Base-by-base conservation (phyloP, 2,797 vertebrate genomes). In the Poecilia wingei region DNA sequence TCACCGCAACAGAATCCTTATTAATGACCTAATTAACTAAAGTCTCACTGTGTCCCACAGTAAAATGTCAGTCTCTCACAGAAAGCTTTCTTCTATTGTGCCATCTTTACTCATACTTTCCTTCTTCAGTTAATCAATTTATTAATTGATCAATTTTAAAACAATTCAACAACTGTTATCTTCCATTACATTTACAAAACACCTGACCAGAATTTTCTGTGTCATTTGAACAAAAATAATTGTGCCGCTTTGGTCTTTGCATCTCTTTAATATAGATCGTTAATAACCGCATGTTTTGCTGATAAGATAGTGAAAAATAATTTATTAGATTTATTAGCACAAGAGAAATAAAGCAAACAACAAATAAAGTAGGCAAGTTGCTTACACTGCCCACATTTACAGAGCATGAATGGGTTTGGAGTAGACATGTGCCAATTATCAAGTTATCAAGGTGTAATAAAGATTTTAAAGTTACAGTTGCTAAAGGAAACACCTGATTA, bases 191-290 rank as follows among this genome's bases (percentile, higher is more conserved):
- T 8, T 6, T 45, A 43, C 41, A 70, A 70, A 70, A 45, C 68
- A n/a, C 39, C 20, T 70, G 4, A 12, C 68, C 41, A 70, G 51
- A 55, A 28, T 49, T 75, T 57, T 81, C 8, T 45, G 28, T 2
- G 53, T 22, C 31, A 16, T 45, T 33, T 7, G 2, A 43, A 82
- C 57, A 53, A 43, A 61, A 39, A 9, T 69, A 69, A 43, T 31
- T 9, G 57, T 64, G 43, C 25, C 53, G 61, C 73, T 73, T 86
- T 90, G 83, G 59, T 92, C 91, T 85, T 91, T 86, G 74, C 39
- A 78, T 68, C 9, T 8, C 14, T 73, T 36, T 71, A 4, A 73
- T 10, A 18, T 43, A 2, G 78, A 14, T 46, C 20, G 70, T 74
- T 75, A 55, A 75, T 4, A 87, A 75, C 72, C 64, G 57, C 76